phyloP scores from a whole-genome alignment of 2,113 vertebrate species.

The Accipiter virgatus region DNA sequence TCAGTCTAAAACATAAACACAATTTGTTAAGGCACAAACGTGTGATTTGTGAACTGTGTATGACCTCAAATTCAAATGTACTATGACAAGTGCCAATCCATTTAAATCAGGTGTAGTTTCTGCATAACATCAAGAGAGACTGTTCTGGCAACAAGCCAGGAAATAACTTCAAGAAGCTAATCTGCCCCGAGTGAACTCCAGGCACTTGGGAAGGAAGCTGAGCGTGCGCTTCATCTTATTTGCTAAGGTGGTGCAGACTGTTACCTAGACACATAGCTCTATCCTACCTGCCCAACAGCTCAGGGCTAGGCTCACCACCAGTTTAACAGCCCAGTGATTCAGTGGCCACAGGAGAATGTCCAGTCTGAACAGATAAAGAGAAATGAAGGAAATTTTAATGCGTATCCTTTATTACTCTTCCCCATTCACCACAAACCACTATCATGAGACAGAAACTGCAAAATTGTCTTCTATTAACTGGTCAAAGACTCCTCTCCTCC shows the following conservation, averaged over 20 bases:
- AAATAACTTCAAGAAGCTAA: constrained; percentile 9
- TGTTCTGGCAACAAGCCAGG: background rate
- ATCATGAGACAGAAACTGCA: background rate
- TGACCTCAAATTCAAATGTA: background rate
- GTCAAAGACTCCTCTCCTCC: background rate
- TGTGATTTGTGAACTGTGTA: background rate
- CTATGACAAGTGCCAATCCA: background rate
- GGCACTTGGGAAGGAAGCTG: background rate
- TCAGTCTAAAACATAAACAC: background rate
- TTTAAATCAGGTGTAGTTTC: background rate
- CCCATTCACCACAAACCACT: background rate
- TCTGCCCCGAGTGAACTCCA: background rate
- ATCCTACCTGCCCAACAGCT: background rate
- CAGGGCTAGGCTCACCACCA: background rate
- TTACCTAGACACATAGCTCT: background rate
- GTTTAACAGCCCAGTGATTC: background rate
- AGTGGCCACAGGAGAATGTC: background rate
- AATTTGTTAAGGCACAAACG: background rate
- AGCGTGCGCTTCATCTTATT: background rate
- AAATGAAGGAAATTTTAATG: background rate
- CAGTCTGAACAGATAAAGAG: background rate
- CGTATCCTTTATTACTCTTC: background rate
- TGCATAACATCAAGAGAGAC: background rate
- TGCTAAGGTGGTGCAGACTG: background rate
- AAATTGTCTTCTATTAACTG: background rate